These are phyloP conservation scores for Calycopis cecrops DNA, from an alignment of 1,140 invertebrate genomes.

Conservation along the genomic window DNA sequence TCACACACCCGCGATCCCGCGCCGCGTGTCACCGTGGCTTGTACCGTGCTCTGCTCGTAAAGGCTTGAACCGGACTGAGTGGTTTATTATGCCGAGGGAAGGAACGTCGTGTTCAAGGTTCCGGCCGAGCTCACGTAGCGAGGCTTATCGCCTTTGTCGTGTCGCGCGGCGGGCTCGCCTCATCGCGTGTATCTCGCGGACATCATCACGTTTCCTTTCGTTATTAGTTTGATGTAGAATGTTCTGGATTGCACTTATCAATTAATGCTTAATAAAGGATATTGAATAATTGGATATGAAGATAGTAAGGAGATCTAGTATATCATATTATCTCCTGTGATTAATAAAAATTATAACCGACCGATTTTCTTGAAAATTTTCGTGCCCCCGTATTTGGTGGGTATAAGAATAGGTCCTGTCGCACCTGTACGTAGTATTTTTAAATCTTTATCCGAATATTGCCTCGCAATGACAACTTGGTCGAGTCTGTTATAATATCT, in stretches of 20 bases:
- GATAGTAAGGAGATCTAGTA: no score
- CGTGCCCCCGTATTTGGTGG: no score
- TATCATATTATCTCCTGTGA: no score
- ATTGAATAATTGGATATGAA: no score
- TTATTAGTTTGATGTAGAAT: neutral
- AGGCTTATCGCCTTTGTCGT: slow-evolving; percentile 65
- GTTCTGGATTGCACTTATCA: slow-evolving; percentile 16
- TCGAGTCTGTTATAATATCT: no score
- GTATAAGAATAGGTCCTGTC: no score
- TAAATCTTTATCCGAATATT: no score
- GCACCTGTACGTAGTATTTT: no score
- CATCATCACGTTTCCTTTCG: slow-evolving; percentile 35
- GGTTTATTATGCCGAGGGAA: slow-evolving; percentile 64
- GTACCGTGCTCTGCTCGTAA: slow-evolving; percentile 54
- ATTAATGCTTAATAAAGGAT: no score
- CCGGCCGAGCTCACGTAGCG: slow-evolving; percentile 50
- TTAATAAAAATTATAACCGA: no score
- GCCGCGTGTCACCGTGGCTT: slow-evolving; percentile 25
- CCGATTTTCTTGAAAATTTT: no score
- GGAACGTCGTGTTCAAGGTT: slow-evolving; percentile 64
- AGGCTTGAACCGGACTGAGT: slow-evolving; percentile 63
- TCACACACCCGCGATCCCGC: slow-evolving; percentile 2
- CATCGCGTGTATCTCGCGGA: slow-evolving; percentile 38
- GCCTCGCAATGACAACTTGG: no score
- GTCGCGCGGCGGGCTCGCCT: slow-evolving; percentile 28